Percentiles rank a stretch among this genome's conserved stretches.
These are phyloP conservation scores for Coenonympha arcania DNA, from an alignment of 2,888 invertebrate genomes.

Conservation along the genomic window DNA sequence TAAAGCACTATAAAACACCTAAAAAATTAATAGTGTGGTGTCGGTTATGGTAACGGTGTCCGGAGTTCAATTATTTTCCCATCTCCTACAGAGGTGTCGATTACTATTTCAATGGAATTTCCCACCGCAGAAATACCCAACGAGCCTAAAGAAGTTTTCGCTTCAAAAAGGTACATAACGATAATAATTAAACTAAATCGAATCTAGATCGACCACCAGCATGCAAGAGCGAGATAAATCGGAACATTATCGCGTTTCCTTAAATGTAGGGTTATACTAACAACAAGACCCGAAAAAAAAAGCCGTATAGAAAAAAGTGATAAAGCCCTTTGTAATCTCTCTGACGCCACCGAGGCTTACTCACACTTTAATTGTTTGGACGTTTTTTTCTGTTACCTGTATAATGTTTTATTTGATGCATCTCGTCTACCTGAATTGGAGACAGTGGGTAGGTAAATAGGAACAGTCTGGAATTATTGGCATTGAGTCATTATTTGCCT, in stretches of 20 bases:
- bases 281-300: conserved; percentile 12
- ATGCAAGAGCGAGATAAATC: conserved; percentile 27
- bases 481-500: not conserved
- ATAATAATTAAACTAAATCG: conserved; percentile 64
- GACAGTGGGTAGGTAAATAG: conserved; percentile 2
- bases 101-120: too few relatives aligned
- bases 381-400: conserved; percentile 51
- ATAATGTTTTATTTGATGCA: conserved; percentile 67
- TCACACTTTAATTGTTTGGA: conserved; percentile 67
- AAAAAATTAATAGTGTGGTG: too few relatives aligned
- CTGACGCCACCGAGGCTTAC: conserved; percentile 69
- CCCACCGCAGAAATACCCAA: too few relatives aligned
- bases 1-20: too few relatives aligned
- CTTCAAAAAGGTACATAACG: not conserved
- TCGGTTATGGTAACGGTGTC: too few relatives aligned
- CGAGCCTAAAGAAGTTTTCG: too few relatives aligned
- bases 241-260: conserved; percentile 33
- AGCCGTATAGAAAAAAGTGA: conserved; percentile 52
- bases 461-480: not conserved
- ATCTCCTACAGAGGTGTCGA: too few relatives aligned
- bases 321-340: conserved; percentile 69
- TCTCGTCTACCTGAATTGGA: conserved; percentile 69
- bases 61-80: too few relatives aligned
- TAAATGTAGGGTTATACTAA: conserved; percentile 32
- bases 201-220: conserved; percentile 61